phyloP scores from a whole-genome alignment of 2,797 vertebrate species.

The Lagorchestes hirsutus region DNA sequence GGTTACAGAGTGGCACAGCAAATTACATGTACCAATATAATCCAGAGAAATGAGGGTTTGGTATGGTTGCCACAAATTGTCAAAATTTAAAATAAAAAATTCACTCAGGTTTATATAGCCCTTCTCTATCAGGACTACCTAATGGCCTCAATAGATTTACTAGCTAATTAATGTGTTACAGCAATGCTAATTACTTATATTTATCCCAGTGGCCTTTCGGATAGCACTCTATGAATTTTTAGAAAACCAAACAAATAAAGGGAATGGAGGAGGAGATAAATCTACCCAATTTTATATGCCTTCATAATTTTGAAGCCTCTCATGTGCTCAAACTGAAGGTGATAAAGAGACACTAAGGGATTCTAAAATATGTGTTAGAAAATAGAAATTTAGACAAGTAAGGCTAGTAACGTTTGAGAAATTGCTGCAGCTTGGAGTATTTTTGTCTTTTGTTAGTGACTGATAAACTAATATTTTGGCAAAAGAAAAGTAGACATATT shows the following conservation, averaged over 20 bases:
- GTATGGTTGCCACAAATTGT: background rate
- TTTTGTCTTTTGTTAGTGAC: background rate
- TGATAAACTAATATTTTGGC: background rate
- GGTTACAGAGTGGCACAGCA: background rate
- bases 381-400: background rate
- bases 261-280: background rate
- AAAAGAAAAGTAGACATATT: background rate
- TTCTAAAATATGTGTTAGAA: background rate
- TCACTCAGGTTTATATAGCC: background rate
- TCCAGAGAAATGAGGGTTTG: background rate
- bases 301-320: background rate
- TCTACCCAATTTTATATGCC: background rate
- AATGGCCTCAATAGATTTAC: background rate
- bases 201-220: background rate
- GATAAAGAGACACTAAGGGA: background rate
- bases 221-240: background rate
- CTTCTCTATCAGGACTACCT: background rate
- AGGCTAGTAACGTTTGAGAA: background rate
- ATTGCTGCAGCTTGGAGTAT: background rate
- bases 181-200: background rate
- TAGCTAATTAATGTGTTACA: background rate
- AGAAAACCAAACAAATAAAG: background rate
- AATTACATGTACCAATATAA: background rate
- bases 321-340: background rate
- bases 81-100: background rate